Conservation (phyloP, 2,797 vertebrate species). For the Apogon talboti region DNA sequence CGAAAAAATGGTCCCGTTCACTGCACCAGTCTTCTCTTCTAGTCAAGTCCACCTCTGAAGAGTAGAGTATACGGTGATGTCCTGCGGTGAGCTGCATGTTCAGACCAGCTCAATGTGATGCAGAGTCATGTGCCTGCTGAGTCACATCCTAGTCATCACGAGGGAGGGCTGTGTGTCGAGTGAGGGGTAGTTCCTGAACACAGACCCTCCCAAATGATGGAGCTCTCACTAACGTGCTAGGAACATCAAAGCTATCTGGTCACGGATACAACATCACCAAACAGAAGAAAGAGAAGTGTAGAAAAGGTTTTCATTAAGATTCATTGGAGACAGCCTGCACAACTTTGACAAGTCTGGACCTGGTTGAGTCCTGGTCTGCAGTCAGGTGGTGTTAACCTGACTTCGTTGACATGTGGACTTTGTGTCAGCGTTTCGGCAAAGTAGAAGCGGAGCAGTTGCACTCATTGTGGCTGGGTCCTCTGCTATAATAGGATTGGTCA, state of each 20-base stretch:
- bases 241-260: no score
- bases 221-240: background rate
- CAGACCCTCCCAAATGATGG: background rate
- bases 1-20: no score
- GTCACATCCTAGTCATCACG: conserved; percentile 46
- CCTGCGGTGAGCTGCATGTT: conserved; percentile 13
- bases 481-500: no score
- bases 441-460: no score
- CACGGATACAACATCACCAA: background rate
- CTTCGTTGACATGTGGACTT: no score
- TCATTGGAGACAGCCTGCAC: no score
- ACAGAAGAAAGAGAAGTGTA: background rate
- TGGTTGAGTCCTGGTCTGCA: no score
- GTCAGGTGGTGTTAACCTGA: no score
- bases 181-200: conserved; percentile 24
- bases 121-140: conserved; percentile 70
- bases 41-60: background rate
- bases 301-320: no score
- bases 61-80: background rate
- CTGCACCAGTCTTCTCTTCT: background rate
- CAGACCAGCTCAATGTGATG: conserved; percentile 13
- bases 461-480: no score
- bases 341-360: no score
- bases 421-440: no score
- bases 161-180: conserved; percentile 6